phyloP scores from a whole-genome alignment of 1,140 invertebrate genomes.

The Bradysia coprophila region DNA sequence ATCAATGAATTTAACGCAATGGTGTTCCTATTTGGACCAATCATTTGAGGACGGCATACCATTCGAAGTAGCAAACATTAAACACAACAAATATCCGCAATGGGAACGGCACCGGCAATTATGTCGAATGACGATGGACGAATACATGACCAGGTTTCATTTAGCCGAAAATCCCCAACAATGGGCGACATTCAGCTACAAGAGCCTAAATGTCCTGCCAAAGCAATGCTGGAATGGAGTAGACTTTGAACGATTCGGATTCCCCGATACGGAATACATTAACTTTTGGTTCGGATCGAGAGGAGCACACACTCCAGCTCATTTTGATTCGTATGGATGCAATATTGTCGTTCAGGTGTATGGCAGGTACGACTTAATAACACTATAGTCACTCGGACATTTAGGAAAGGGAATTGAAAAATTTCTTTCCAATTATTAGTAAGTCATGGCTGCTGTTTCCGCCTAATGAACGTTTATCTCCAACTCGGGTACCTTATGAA shows the following conservation, averaged over 20 bases:
- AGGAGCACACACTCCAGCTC: constrained; percentile 82
- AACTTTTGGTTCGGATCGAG: constrained; percentile 81
- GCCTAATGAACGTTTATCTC: constrained; percentile 51
- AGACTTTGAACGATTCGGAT: constrained; percentile 39
- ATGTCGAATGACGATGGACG: constrained; percentile 33
- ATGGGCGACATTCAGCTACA: constrained; percentile 33
- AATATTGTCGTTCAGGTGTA: constrained; percentile 80
- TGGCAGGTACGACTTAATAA: constrained; percentile 47
- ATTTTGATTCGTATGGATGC: constrained; percentile 85
- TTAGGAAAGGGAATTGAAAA: constrained; percentile 2
- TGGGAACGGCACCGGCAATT: constrained; percentile 50
- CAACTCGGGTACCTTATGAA: constrained; percentile 85
- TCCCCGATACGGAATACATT: constrained; percentile 47
- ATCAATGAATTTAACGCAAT: too few species aligned
- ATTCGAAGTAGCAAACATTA: constrained; percentile 25
- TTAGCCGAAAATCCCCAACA: constrained; percentile 29
- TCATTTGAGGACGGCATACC: too few species aligned
- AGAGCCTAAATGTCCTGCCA: constrained; percentile 11
- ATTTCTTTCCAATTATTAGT: constrained; percentile 29
- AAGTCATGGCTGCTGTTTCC: constrained; percentile 91
- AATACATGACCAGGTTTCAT: constrained; percentile 34
- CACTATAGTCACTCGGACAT: too few species aligned
- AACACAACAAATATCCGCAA: constrained; percentile 36
- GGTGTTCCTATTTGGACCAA: too few species aligned
- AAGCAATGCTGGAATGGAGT: constrained; percentile 10